phyloP scores from a whole-genome alignment of 2,797 vertebrate species.

The Melanotaenia parkinsoni region DNA sequence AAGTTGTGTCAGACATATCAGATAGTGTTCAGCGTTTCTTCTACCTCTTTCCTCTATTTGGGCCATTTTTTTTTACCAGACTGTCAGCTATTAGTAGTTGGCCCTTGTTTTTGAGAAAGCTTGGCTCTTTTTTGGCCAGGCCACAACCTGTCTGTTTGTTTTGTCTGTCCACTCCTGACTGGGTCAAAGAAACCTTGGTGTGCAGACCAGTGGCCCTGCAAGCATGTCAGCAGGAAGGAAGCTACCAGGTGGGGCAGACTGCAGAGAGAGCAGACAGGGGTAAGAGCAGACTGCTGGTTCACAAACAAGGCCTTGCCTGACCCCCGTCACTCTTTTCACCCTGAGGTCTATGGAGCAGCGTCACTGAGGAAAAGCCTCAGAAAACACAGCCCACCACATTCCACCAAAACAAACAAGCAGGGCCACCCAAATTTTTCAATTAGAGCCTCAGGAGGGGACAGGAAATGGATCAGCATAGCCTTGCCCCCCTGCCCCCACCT shows the following conservation, averaged over 20 bases:
- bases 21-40: no score
- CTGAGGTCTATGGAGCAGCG: slow-evolving; percentile 83
- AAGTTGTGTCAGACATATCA: no score
- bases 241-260: slow-evolving; percentile 53
- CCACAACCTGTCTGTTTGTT: slow-evolving; percentile 1
- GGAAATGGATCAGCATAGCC: slow-evolving; percentile 87
- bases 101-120: neutral
- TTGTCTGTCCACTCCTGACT: slow-evolving; percentile 38
- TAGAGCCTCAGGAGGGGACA: slow-evolving; percentile 89
- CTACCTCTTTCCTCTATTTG: no score
- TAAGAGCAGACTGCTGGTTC: slow-evolving; percentile 48
- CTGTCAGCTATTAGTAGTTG: neutral
- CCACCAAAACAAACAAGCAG: slow-evolving; percentile 96
- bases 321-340: slow-evolving; percentile 71
- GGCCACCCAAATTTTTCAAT: slow-evolving; percentile 98
- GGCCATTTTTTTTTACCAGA: no score
- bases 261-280: slow-evolving; percentile 38
- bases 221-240: slow-evolving; percentile 56
- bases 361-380: slow-evolving; percentile 91
- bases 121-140: slow-evolving; percentile 4
- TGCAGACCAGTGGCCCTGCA: slow-evolving; percentile 59
- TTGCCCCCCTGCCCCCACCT: slow-evolving; percentile 40
- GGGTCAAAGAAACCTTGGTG: slow-evolving; percentile 52
- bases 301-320: slow-evolving; percentile 62
- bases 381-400: slow-evolving; percentile 92